phyloP scores from a whole-genome alignment of 2,113 vertebrate genomes.

The Rattus rattus region DNA sequence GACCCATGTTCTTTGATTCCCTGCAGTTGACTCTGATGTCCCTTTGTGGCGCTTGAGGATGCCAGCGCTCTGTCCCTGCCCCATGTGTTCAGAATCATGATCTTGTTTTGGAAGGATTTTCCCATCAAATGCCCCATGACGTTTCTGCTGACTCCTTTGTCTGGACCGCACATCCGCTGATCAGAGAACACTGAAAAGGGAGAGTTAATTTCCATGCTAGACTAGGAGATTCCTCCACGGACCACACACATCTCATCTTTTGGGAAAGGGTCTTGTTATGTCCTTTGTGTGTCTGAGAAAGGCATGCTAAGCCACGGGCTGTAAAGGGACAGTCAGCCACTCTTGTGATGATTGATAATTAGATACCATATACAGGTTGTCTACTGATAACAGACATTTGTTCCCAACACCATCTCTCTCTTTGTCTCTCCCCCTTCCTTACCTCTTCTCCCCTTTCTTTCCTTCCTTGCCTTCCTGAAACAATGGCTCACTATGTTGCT shows the following conservation, averaged over 20 bases:
- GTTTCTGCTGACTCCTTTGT: background rate
- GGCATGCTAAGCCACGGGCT: accelerated
- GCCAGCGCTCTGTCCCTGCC: background rate
- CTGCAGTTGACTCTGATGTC: background rate
- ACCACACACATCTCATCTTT: background rate
- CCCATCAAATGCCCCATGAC: background rate
- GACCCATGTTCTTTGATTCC: background rate
- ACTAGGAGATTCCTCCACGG: no score
- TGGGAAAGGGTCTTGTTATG: background rate
- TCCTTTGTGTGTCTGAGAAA: background rate
- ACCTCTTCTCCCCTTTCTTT: no score
- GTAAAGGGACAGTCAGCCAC: background rate
- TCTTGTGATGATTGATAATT: background rate
- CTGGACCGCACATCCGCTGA: background rate
- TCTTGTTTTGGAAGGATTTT: background rate
- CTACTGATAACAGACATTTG: background rate
- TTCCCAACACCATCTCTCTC: background rate
- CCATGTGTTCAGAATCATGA: background rate
- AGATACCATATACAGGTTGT: accelerated
- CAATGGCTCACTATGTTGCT: background rate
- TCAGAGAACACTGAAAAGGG: background rate
- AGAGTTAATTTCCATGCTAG: background rate
- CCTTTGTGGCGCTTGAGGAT: background rate
- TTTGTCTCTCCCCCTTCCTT: no score
- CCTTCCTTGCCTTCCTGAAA: background rate